phyloP scores from a whole-genome alignment of 2,888 invertebrate genomes.

The Plebejus anna region DNA sequence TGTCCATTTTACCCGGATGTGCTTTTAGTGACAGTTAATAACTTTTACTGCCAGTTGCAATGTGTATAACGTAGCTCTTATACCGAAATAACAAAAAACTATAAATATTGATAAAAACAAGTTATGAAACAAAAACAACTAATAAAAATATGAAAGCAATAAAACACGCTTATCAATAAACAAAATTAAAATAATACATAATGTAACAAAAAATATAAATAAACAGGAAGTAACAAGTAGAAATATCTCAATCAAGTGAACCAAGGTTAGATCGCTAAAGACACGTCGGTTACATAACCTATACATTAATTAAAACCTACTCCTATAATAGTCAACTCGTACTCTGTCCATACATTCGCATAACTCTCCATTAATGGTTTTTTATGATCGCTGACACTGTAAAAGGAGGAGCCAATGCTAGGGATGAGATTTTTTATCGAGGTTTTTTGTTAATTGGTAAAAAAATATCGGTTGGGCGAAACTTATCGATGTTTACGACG shows the following conservation, averaged over 20 bases:
- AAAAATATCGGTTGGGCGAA: neutral
- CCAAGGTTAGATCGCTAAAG: conserved; percentile 65
- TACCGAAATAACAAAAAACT: neutral
- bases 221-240: conserved; percentile 51
- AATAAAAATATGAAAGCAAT: neutral
- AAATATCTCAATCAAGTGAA: conserved; percentile 70
- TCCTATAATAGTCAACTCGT: conserved; percentile 55
- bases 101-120: neutral
- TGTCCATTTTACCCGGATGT: conserved; percentile 6
- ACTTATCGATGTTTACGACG: neutral
- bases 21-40: neutral
- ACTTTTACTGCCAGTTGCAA: neutral
- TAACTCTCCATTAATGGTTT: conserved; percentile 41
- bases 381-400: conserved; percentile 59
- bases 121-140: neutral
- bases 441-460: conserved; percentile 1
- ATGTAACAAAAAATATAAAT: conserved; percentile 39
- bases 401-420: conserved; percentile 45
- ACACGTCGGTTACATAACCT: conserved; percentile 60
- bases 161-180: conserved; percentile 29
- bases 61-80: neutral
- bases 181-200: conserved; percentile 30
- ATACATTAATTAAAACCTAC: conserved; percentile 66
- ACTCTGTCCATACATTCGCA: conserved; percentile 42
- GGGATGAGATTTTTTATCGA: conserved; percentile 22